A percentile compares a stretch with the other conserved stretches of the same genome.
Conservation (phyloP, 2,888 invertebrate species). For the Tetanocera ferruginea region DNA sequence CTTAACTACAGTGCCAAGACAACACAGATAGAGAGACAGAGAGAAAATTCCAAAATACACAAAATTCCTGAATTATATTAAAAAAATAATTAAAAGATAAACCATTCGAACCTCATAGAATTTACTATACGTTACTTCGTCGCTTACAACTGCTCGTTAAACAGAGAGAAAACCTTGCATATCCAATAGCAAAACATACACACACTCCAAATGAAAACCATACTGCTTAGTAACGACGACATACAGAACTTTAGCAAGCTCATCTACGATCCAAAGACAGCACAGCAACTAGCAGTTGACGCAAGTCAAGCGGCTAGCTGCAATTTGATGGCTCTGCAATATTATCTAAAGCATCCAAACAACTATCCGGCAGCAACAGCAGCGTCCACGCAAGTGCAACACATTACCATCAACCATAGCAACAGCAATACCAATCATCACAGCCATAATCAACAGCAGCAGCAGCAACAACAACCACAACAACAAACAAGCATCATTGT, state of each 20-base stretch:
- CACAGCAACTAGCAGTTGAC: constrained; percentile 34
- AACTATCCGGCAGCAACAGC: constrained; percentile 51
- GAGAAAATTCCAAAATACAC: not conserved
- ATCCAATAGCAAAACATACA: not conserved
- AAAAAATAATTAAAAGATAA: not conserved
- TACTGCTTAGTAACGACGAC: constrained; percentile 62
- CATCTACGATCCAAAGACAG: constrained; percentile 61
- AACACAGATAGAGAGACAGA: not conserved
- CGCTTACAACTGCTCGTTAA: not conserved
- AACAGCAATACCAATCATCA: constrained; percentile 43
- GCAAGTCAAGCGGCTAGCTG: constrained; percentile 49
- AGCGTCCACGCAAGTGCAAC: not conserved
- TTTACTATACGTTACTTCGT: not conserved
- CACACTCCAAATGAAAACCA: constrained; percentile 62
- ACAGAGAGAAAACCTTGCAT: not conserved
- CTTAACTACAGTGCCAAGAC: constrained; percentile 26
- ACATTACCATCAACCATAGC: not conserved
- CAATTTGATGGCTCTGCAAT: constrained; percentile 64
- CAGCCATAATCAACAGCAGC: constrained; percentile 31
- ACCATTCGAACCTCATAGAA: constrained; percentile 35
- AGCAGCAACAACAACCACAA: constrained; percentile 26
- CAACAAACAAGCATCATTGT: constrained; percentile 1
- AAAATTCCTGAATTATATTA: constrained; percentile 16
- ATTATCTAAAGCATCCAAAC: constrained; percentile 65
- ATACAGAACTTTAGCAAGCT: constrained; percentile 65